These are phyloP conservation scores for Ptychobarbus kaznakovi DNA, from an alignment of 2,797 vertebrate genomes.

Conservation along the genomic window DNA sequence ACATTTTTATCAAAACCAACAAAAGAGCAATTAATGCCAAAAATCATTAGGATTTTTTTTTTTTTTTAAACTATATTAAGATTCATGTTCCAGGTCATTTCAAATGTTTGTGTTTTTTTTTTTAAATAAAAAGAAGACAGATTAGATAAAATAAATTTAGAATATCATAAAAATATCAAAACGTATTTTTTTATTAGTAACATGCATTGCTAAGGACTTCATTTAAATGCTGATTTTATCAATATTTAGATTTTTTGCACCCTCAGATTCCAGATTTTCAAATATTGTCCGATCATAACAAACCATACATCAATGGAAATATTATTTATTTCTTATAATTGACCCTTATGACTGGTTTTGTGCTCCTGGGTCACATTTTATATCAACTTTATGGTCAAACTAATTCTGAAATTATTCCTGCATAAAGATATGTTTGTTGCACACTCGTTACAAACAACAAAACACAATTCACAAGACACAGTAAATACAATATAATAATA, in stretches of 20 bases:
- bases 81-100: neutral
- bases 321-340: too few species aligned
- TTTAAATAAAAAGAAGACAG: too few species aligned
- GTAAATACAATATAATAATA: neutral
- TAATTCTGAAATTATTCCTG: neutral
- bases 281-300: too few species aligned
- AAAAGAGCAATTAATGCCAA: too few species aligned
- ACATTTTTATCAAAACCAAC: too few species aligned
- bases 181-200: neutral
- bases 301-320: neutral
- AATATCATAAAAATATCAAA: neutral
- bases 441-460: neutral
- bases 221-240: neutral
- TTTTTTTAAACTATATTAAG: too few species aligned
- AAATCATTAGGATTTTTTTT: too few species aligned
- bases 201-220: neutral
- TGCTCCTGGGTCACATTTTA: neutral
- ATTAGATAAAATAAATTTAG: too few species aligned
- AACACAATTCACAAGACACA: neutral
- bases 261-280: neutral
- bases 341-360: neutral
- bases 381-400: neutral
- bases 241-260: neutral
- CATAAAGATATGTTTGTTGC: neutral
- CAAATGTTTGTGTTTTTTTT: too few species aligned